Evolutionary conservation across 2,797 vertebrate genomes (phyloP).

Genomic region (Xerus rutilus): DNA sequence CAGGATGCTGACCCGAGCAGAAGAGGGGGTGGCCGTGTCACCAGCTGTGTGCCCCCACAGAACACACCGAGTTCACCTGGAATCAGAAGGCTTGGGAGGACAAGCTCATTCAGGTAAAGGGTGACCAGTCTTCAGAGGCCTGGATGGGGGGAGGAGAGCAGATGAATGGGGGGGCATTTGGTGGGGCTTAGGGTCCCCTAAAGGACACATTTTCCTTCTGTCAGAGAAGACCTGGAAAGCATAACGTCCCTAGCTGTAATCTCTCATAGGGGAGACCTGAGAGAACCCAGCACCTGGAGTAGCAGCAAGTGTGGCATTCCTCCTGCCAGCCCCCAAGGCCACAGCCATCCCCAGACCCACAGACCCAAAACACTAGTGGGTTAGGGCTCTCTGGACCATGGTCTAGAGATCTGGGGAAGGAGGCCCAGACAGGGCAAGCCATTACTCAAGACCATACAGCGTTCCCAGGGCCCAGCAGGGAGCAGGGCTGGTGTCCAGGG

Average conservation of each 20-base stretch:
- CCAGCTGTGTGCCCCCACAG: constrained; percentile 25
- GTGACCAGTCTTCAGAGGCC: background rate
- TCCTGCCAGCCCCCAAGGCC: background rate
- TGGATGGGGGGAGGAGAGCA: fast-evolving
- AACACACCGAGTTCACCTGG: constrained; percentile 78
- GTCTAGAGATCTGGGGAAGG: background rate
- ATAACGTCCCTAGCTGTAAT: background rate
- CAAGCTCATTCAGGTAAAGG: constrained; percentile 77
- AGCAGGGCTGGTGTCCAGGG: background rate
- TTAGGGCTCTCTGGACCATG: fast-evolving
- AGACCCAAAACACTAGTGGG: fast-evolving
- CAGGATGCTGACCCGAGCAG: background rate
- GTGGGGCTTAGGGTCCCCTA: background rate
- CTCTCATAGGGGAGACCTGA: background rate
- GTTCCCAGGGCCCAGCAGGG: background rate
- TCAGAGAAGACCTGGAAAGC: background rate
- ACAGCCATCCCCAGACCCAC: no score
- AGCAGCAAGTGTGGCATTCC: fast-evolving
- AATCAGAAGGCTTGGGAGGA: constrained; percentile 81
- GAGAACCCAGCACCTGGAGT: background rate
- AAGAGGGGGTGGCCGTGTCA: background rate
- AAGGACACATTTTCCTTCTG: background rate
- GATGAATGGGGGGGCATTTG: fast-evolving
- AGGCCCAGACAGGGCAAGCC: background rate
- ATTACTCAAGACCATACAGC: background rate